These are phyloP conservation scores for Xenus cinereus DNA, from an alignment of 2,113 vertebrate genomes.

Conservation along the genomic window DNA sequence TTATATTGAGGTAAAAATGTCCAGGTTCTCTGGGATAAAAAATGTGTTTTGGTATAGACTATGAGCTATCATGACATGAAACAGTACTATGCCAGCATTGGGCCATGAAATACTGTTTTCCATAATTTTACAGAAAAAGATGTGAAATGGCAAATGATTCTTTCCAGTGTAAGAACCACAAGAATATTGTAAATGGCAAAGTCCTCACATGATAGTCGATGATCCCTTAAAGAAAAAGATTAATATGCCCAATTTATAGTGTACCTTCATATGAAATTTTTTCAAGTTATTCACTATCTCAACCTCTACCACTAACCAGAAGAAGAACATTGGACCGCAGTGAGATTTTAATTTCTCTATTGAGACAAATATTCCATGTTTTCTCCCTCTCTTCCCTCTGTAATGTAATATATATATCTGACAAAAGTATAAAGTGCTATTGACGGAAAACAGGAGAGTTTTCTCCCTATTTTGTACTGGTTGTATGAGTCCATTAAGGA, in stretches of 20 bases:
- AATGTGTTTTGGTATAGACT: background rate
- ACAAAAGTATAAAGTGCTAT: background rate
- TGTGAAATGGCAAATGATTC: fast-evolving
- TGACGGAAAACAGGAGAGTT: background rate
- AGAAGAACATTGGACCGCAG: background rate
- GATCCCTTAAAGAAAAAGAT: background rate
- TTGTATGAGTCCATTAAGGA: background rate
- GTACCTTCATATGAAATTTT: background rate
- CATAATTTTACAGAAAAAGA: background rate
- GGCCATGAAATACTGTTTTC: background rate
- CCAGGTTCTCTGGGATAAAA: background rate
- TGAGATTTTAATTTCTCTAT: background rate
- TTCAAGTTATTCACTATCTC: background rate
- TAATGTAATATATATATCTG: background rate
- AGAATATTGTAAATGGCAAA: background rate
- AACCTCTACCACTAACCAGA: background rate
- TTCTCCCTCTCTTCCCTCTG: background rate
- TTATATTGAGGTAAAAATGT: background rate
- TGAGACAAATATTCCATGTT: background rate
- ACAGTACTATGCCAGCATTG: fast-evolving
- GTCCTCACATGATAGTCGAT: background rate
- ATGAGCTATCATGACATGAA: background rate
- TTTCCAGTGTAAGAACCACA: background rate
- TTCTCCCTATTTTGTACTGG: background rate
- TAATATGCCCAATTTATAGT: background rate